These are phyloP conservation scores for Chloropsis cyanopogon DNA, from an alignment of 2,113 vertebrate species.

Conservation along the genomic window DNA sequence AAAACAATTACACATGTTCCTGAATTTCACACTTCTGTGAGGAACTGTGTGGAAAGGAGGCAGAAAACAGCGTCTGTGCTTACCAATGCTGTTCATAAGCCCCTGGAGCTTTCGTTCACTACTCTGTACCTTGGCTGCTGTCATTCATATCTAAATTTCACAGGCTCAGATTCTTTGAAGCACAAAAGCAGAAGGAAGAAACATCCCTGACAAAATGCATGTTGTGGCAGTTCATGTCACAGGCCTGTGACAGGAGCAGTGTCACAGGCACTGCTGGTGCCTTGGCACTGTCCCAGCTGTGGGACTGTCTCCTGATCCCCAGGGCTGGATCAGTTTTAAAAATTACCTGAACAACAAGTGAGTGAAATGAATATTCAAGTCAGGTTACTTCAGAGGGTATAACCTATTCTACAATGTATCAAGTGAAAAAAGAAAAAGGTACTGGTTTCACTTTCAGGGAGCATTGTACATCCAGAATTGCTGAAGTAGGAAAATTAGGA, in stretches of 20 bases:
- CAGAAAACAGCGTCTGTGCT: neutral
- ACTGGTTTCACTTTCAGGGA: neutral
- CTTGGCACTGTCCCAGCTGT: neutral
- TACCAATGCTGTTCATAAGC: neutral
- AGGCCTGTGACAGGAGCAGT: neutral
- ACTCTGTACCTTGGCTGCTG: neutral
- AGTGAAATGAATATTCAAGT: neutral
- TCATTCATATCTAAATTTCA: neutral
- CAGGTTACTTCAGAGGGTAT: neutral
- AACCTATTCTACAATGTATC: neutral
- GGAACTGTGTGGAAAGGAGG: neutral
- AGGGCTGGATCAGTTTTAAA: neutral
- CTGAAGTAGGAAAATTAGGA: neutral
- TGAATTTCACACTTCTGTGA: neutral
- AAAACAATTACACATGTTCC: neutral
- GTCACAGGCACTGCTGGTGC: neutral
- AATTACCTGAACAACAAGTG: neutral
- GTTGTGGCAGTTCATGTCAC: neutral
- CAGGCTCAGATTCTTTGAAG: neutral
- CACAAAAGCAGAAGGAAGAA: neutral
- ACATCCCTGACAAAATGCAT: neutral
- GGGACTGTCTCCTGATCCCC: neutral
- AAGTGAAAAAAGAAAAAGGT: neutral
- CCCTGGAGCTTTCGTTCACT: neutral
- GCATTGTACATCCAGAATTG: neutral